Evolutionary conservation across 2,888 invertebrate genomes (phyloP), one percentile per base, ranked within the genome.

Genomic region (Drosophila eohydei): DNA sequence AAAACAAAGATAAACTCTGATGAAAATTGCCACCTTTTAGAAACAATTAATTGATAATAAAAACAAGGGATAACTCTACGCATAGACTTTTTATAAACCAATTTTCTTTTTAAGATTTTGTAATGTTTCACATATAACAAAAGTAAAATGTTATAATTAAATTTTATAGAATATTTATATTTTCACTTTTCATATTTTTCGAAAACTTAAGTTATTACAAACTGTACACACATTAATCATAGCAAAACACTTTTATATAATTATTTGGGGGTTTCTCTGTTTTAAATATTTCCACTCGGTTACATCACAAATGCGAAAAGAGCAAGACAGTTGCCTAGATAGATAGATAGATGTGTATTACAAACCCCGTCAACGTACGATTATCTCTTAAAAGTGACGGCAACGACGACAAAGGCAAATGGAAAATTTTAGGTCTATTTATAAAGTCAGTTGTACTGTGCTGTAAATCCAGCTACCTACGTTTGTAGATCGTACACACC

Each of bases 361-460:
- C 71, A 88, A 71, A 32, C 62, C 48, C 52, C 52, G 48, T 57
- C 46, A 52, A 66, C 46, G 21, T 28, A 34, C 56, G 70, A 81
- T 88, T 88, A 88, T 86, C 84, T 86, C 73, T 67, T 38, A 34
- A 54, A 36, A 56, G 55, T 56, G 60, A 61, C 52, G 62, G 55
- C 64, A 36, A 76, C 61, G 46, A 61, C 65, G 61, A 71, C 79
- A 78, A 74, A 74, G 72, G 76, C 86, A 80, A 86, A 75, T 77
- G 86, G 89, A 88, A 87, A 89, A 75, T 83, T 83, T 81, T 71
- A 74, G 68, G 54, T 75, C 72, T 84, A 86, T 77, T 84, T 79
- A 75, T 81, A 81, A 71, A 71, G 54, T 54, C 54, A 50, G 44
- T 52, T 34, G 40, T 60, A 54, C 77, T 62, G 30, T 44, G 54